Base-by-base conservation (phyloP, 2,888 invertebrate species). In the Hoplodrina blanda region DNA sequence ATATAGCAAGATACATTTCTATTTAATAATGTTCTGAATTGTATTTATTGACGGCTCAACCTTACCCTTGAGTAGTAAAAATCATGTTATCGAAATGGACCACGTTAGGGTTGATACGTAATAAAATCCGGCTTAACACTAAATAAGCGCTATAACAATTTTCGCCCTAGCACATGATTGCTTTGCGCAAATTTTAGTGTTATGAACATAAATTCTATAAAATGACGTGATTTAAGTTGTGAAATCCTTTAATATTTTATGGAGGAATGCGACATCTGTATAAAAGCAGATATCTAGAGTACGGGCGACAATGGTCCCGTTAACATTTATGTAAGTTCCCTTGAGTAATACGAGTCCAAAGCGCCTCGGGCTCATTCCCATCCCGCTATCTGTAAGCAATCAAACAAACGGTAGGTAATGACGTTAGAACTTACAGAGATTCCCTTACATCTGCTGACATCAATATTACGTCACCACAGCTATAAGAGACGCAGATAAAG, bases 361-460 rank as follows among this genome's bases (percentile, higher is more conserved):
- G 79, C 84, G 88, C 88, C 87, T 68, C 84, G 85, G 89, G 90
- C 89, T 84, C 77, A 81, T 86, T 78, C 76, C 79, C 69, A 60
- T 87, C 83, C 80, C 85, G 77, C 88, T 92, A 92, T 92, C 90
- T 87, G 85, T 86, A 88, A 90, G 89, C 91, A 91, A 92, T 92
- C 92, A 92, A 90, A 92, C 91, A 90, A 91, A 91, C 86, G 89
- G 73, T 82, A 86, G 84, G 88, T 92, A 92, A 92, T 91, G 91
- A 90, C 85, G 88, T 91, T 88, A 89, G 83, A 82, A 84, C 76
- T 81, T 84, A 79, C 87, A 73, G 81, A 87, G 81, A 86, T 86
- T 84, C 83, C 81, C 87, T 88, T 80, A 84, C 87, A 86, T 90
- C 87, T 88, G 86, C 89, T 89, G 86, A 86, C 88, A 87, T 90